A percentile compares a stretch with the other conserved stretches of the same genome.
Conservation (phyloP, 2,888 invertebrate species). For the Amiota minor region DNA sequence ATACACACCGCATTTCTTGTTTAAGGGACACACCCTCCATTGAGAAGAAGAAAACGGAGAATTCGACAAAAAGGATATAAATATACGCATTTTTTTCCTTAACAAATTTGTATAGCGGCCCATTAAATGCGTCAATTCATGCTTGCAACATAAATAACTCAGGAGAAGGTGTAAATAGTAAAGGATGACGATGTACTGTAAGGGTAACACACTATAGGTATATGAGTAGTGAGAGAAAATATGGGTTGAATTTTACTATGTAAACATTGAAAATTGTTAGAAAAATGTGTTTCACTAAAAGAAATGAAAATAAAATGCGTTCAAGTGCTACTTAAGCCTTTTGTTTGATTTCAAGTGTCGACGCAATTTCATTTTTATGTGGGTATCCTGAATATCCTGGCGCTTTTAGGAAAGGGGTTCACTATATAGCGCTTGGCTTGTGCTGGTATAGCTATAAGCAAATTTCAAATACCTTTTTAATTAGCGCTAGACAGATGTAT, state of each 20-base stretch:
- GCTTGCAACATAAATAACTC: conserved; percentile 66
- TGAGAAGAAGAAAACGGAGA: conserved; percentile 26
- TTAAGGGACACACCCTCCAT: conserved; percentile 62
- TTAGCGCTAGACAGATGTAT: conserved; percentile 7
- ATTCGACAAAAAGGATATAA: conserved; percentile 51
- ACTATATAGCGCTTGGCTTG: neutral
- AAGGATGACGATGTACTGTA: conserved; percentile 27
- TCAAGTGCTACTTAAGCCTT: conserved; percentile 54
- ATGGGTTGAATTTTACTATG: conserved; percentile 59
- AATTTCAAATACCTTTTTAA: neutral
- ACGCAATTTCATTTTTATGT: conserved; percentile 10
- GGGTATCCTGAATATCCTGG: conserved; percentile 16
- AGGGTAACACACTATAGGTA: conserved; percentile 14
- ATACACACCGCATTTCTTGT: conserved; percentile 55
- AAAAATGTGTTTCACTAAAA: conserved; percentile 32
- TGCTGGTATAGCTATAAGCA: neutral
- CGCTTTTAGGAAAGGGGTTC: conserved; percentile 11
- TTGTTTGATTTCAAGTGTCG: conserved; percentile 36
- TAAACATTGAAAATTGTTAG: conserved; percentile 63
- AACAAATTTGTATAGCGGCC: conserved; percentile 54
- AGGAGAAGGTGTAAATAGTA: conserved; percentile 39
- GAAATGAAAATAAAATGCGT: conserved; percentile 25
- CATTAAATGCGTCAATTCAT: conserved; percentile 55
- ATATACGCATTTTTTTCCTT: conserved; percentile 60
- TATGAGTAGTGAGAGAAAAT: conserved; percentile 32